Conservation (phyloP, 2,113 vertebrate species). For the Ptilonorhynchus violaceus region DNA sequence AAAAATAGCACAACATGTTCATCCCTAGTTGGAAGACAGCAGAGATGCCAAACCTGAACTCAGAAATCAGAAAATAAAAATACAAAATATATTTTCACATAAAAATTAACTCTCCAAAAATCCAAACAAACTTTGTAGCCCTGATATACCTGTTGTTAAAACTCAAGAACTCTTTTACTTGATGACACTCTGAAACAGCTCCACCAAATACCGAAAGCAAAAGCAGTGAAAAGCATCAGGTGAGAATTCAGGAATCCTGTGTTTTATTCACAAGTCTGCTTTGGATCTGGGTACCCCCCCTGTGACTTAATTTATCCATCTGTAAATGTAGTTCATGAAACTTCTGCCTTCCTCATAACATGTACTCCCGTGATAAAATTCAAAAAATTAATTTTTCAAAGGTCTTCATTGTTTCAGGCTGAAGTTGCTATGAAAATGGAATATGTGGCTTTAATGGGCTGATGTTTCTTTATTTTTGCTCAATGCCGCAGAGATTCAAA, state of each 20-base stretch:
- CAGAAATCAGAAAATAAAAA: slow-evolving; percentile 24
- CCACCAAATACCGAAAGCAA: not conserved
- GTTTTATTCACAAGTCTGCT: not conserved
- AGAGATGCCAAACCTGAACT: not conserved
- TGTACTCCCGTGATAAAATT: rapidly evolving
- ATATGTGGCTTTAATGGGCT: not conserved
- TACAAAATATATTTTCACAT: not conserved
- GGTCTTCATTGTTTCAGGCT: not conserved
- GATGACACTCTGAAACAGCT: not conserved
- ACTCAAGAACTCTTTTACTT: not conserved
- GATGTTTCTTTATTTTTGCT: not conserved
- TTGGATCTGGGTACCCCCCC: not conserved
- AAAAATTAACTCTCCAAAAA: not conserved
- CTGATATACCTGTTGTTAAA: not conserved
- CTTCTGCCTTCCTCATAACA: not conserved
- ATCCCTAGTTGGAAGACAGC: not conserved
- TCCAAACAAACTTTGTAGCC: not conserved
- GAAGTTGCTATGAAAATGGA: not conserved
- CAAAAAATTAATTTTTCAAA: not conserved
- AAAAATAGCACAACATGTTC: slow-evolving; percentile 38
- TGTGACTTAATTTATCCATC: not conserved
- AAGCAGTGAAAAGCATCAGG: not conserved
- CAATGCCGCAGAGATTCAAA: not conserved
- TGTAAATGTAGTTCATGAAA: not conserved
- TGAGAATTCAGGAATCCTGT: not conserved